phyloP scores from a whole-genome alignment of 2,888 invertebrate genomes.

The Cantharis nigra region DNA sequence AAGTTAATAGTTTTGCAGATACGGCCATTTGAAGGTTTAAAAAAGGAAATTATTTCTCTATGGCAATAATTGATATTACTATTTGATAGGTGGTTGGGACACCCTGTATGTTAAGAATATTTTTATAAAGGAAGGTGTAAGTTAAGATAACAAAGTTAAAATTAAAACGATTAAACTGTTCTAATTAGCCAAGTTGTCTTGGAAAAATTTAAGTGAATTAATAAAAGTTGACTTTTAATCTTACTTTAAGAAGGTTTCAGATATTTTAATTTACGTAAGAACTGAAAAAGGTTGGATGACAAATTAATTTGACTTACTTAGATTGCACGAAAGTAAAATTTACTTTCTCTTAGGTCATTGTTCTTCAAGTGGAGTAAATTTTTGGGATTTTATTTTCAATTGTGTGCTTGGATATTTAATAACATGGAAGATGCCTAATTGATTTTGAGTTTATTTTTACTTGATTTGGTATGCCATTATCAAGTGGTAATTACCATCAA shows the following conservation, averaged over 20 bases:
- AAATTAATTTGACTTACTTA: constrained; percentile 11
- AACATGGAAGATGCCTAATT: background rate
- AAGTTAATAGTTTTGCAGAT: no score
- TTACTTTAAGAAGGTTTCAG: constrained; percentile 4
- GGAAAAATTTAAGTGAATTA: background rate
- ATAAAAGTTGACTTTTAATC: constrained; percentile 12
- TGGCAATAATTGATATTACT: no score
- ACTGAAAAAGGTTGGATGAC: constrained; percentile 16
- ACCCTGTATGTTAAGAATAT: background rate
- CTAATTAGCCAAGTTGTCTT: background rate
- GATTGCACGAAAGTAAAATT: constrained; percentile 34
- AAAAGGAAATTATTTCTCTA: no score
- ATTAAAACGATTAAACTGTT: background rate
- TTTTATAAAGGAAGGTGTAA: background rate
- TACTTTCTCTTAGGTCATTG: constrained; percentile 36
- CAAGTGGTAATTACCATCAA: background rate
- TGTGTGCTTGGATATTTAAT: background rate
- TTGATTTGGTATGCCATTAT: background rate
- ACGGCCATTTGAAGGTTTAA: no score
- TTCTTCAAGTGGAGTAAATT: constrained; percentile 14
- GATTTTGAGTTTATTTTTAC: background rate
- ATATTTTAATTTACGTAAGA: constrained; percentile 13
- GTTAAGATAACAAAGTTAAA: background rate
- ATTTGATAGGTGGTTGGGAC: no score
- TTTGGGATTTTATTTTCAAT: background rate